A percentile compares a stretch with the other conserved stretches of the same genome.
Evolutionary conservation across 1,140 invertebrate genomes (phyloP).

Genomic region (Spodoptera litura): DNA sequence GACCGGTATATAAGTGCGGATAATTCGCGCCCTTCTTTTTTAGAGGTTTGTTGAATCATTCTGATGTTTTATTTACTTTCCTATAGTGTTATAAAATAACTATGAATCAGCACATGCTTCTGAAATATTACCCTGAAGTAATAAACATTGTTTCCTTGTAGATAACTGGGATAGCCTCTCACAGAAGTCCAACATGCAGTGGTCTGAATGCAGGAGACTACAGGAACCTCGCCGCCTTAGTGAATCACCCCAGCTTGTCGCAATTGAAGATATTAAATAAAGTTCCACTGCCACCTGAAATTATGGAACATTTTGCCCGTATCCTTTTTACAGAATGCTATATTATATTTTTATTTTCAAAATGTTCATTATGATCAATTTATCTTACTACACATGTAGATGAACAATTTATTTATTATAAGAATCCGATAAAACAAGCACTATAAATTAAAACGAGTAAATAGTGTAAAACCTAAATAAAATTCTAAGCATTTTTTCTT

Average conservation of each 20-base stretch:
- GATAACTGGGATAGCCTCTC: conserved; percentile 85
- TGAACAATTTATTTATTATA: too few relatives aligned
- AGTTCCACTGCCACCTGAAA: conserved; percentile 95
- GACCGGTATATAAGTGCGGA: conserved; percentile 91
- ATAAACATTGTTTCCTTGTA: conserved; percentile 70
- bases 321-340: conserved; percentile 87
- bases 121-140: neutral
- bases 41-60: conserved; percentile 74
- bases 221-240: conserved; percentile 90
- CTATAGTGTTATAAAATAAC: neutral
- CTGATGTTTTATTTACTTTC: neutral
- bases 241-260: conserved; percentile 89
- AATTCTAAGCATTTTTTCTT: neutral
- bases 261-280: conserved; percentile 94
- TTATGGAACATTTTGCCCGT: conserved; percentile 97
- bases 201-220: conserved; percentile 96
- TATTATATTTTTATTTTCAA: neutral
- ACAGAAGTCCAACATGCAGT: conserved; percentile 91
- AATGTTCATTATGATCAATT: neutral
- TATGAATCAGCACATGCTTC: neutral
- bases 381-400: too few relatives aligned
- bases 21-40: conserved; percentile 90
- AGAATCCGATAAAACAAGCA: too few relatives aligned
- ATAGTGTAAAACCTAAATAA: too few relatives aligned
- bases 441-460: too few relatives aligned